These are phyloP conservation scores for Drosophila kanekoi DNA, from an alignment of 2,888 invertebrate species.

Conservation along the genomic window DNA sequence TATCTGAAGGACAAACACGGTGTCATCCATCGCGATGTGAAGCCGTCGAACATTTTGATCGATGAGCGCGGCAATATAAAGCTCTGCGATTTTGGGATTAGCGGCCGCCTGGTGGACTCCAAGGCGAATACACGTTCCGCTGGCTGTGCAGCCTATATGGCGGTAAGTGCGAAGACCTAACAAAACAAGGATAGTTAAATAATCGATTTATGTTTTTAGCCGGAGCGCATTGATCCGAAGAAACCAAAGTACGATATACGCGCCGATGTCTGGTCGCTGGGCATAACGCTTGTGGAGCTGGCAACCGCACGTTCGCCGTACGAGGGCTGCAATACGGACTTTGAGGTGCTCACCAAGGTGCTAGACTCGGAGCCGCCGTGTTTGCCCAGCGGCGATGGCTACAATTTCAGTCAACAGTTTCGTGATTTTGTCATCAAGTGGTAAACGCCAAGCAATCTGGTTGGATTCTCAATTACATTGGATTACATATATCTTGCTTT, in stretches of 20 bases:
- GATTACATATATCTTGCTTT: no score
- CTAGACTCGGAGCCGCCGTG: slow-evolving; percentile 95
- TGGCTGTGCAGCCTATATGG: slow-evolving; percentile 99
- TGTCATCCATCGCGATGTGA: slow-evolving; percentile 99
- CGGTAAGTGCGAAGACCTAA: slow-evolving; percentile 88
- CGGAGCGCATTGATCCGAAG: slow-evolving; percentile 97
- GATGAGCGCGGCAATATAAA: slow-evolving; percentile 98
- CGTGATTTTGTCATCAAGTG: slow-evolving; percentile 96
- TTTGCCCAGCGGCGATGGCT: slow-evolving; percentile 89
- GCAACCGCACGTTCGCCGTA: slow-evolving; percentile 98
- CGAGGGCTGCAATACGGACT: slow-evolving; percentile 97
- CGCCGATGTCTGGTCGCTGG: slow-evolving; percentile 99
- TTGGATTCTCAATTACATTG: no score
- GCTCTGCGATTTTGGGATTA: slow-evolving; percentile 99
- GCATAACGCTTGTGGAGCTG: slow-evolving; percentile 97
- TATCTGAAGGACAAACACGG: slow-evolving; percentile 99
- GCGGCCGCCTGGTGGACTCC: slow-evolving; percentile 98
- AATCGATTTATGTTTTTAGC: slow-evolving; percentile 86
- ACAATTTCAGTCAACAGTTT: slow-evolving; percentile 92
- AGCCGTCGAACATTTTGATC: slow-evolving; percentile 98
- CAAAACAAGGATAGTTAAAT: not conserved
- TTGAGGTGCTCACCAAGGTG: slow-evolving; percentile 97
- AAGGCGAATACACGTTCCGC: slow-evolving; percentile 98
- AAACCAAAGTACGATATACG: slow-evolving; percentile 99
- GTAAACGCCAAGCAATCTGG: slow-evolving; percentile 86